These are phyloP conservation scores for Ambastaia sidthimunki DNA, from an alignment of 2,797 vertebrate species.

Conservation along the genomic window DNA sequence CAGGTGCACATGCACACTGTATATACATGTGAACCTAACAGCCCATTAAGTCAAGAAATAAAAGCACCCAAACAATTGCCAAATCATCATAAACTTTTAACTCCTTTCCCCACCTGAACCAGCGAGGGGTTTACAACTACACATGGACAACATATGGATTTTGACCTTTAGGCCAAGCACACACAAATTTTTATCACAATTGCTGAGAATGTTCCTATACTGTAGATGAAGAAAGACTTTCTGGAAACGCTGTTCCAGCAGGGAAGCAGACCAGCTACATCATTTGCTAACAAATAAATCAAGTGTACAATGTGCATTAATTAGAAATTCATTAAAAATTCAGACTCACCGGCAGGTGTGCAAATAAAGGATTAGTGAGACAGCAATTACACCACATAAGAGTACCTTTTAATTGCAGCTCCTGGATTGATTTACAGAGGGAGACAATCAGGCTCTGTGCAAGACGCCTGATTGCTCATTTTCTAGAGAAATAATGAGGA, in stretches of 20 bases:
- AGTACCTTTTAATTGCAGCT: constrained; percentile 85
- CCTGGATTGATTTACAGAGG: constrained; percentile 83
- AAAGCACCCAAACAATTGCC: constrained; percentile 52
- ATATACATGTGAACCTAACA: constrained; percentile 14
- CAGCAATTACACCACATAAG: constrained; percentile 85
- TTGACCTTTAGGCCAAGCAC: constrained; percentile 46
- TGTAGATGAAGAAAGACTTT: constrained; percentile 64
- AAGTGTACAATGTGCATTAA: constrained; percentile 84
- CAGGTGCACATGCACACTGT: constrained; percentile 46
- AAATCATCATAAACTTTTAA: constrained; percentile 57
- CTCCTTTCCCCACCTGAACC: constrained; percentile 56
- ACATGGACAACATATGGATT: constrained; percentile 54
- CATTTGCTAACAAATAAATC: constrained; percentile 81
- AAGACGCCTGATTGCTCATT: constrained; percentile 82
- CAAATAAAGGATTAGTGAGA: constrained; percentile 87
- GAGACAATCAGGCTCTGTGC: constrained; percentile 79
- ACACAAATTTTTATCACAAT: constrained; percentile 26
- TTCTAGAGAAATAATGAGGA: constrained; percentile 80
- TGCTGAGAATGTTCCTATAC: constrained; percentile 53
- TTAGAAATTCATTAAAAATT: constrained; percentile 87
- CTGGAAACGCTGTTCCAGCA: constrained; percentile 65
- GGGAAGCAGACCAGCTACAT: constrained; percentile 72
- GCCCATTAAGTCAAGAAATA: constrained; percentile 45
- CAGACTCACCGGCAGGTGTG: constrained; percentile 83
- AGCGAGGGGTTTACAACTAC: constrained; percentile 47